Evolutionary conservation across 2,797 vertebrate genomes (phyloP).

Genomic region (Syndactyla subalaris): DNA sequence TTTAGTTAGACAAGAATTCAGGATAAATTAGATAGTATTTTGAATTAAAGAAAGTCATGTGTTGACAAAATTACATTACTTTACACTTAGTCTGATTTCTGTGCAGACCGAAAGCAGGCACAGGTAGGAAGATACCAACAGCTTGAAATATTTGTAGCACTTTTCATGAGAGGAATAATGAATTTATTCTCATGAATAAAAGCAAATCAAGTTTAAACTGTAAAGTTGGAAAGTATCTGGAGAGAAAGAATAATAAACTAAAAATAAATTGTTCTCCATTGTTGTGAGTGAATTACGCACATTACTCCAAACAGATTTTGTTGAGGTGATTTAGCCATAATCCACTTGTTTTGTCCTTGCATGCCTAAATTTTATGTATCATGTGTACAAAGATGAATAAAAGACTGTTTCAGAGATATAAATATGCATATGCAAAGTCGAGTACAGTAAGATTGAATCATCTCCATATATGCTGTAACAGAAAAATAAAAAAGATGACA

Average conservation of each 20-base stretch:
- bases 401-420: conserved; percentile 45
- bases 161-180: background rate
- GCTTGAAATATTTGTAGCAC: background rate
- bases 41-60: background rate
- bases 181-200: background rate
- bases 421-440: conserved; percentile 62
- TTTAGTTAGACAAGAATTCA: background rate
- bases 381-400: conserved; percentile 27
- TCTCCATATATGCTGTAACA: conserved; percentile 55
- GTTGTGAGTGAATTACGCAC: background rate
- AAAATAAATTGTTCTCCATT: conserved; percentile 21
- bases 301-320: background rate
- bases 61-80: background rate
- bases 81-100: background rate
- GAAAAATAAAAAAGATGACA: conserved; percentile 68
- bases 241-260: conserved; percentile 24
- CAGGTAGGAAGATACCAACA: background rate
- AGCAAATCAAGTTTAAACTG: background rate
- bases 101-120: background rate
- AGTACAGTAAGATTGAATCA: conserved; percentile 61
- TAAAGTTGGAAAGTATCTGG: background rate
- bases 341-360: background rate
- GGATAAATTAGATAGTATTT: background rate
- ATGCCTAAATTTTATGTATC: conserved; percentile 30
- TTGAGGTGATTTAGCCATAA: conserved; percentile 16